These are phyloP conservation scores for Epistrophella euchroma DNA, from an alignment of 2,888 invertebrate genomes.

Conservation along the genomic window DNA sequence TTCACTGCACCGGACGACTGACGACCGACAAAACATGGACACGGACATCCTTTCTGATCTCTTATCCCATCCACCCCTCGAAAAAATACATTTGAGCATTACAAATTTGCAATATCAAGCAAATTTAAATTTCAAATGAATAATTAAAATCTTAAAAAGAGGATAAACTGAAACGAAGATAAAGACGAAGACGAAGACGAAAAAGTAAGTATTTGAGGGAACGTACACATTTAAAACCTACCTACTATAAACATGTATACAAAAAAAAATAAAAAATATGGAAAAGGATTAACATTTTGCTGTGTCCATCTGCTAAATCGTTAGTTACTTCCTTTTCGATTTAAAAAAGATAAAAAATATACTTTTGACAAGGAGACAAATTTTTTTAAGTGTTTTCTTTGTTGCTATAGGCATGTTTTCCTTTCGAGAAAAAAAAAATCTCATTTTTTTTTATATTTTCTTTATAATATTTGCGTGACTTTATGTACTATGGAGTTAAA, in stretches of 20 bases:
- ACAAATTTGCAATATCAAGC: slow-evolving; percentile 72
- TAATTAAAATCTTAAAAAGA: slow-evolving; percentile 65
- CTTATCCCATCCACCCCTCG: slow-evolving; percentile 1
- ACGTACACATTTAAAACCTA: neutral
- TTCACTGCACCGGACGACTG: slow-evolving; percentile 62
- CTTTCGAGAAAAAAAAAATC: neutral
- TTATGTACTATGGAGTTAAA: neutral
- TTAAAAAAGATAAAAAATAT: slow-evolving; percentile 31
- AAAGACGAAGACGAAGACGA: slow-evolving; percentile 10
- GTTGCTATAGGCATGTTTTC: slow-evolving; percentile 27
- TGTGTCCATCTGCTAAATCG: slow-evolving; percentile 68
- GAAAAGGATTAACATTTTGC: slow-evolving; percentile 66
- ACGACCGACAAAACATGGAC: neutral
- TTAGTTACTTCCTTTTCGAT: slow-evolving; percentile 46
- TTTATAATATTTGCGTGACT: neutral
- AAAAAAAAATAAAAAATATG: slow-evolving; percentile 1
- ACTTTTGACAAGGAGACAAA: slow-evolving; percentile 56
- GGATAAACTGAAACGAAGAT: slow-evolving; percentile 16
- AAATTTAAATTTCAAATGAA: slow-evolving; percentile 74
- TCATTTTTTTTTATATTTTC: neutral
- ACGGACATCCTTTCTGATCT: slow-evolving; percentile 31
- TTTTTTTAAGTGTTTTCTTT: slow-evolving; percentile 22
- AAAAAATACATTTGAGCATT: slow-evolving; percentile 51
- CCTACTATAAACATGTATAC: neutral
- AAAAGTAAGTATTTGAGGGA: neutral